Percentiles rank a stretch among this genome's conserved stretches.
These are phyloP conservation scores for Drosophila bipectinata DNA, from an alignment of 1,140 invertebrate species.

Conservation along the genomic window DNA sequence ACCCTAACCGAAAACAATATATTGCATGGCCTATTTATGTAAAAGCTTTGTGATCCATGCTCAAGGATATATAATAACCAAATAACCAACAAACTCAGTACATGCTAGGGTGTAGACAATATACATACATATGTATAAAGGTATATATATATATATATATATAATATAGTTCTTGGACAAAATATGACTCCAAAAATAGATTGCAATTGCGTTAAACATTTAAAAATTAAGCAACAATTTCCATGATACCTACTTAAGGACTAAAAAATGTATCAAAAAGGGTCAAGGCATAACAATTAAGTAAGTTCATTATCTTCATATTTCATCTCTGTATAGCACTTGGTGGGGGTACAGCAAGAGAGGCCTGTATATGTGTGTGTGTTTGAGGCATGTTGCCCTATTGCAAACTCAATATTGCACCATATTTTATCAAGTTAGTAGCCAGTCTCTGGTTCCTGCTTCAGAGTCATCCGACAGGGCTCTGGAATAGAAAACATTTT, in stretches of 20 bases:
- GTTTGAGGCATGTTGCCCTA: slow-evolving; percentile 7
- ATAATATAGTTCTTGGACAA: slow-evolving; percentile 53
- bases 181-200: slow-evolving; percentile 70
- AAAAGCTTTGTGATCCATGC: slow-evolving; percentile 40
- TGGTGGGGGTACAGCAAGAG: slow-evolving; percentile 58
- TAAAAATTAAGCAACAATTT: slow-evolving; percentile 81
- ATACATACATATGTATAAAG: slow-evolving; percentile 20
- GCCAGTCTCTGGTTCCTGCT: slow-evolving; percentile 83
- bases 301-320: slow-evolving; percentile 55
- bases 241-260: slow-evolving; percentile 76
- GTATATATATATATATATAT: slow-evolving; percentile 39
- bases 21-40: slow-evolving; percentile 51
- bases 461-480: slow-evolving; percentile 77
- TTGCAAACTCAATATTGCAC: slow-evolving; percentile 61
- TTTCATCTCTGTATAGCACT: slow-evolving; percentile 44
- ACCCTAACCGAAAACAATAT: slow-evolving; percentile 76
- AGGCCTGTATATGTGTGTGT: slow-evolving; percentile 46
- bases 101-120: slow-evolving; percentile 39
- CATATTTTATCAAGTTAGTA: slow-evolving; percentile 50
- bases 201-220: slow-evolving; percentile 67
- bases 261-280: slow-evolving; percentile 76
- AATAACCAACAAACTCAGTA: slow-evolving; percentile 53
- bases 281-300: slow-evolving; percentile 79
- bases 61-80: slow-evolving; percentile 39
- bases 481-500: slow-evolving; percentile 31